Conservation (phyloP, 2,113 vertebrate species). For the Halichoerus grypus region DNA sequence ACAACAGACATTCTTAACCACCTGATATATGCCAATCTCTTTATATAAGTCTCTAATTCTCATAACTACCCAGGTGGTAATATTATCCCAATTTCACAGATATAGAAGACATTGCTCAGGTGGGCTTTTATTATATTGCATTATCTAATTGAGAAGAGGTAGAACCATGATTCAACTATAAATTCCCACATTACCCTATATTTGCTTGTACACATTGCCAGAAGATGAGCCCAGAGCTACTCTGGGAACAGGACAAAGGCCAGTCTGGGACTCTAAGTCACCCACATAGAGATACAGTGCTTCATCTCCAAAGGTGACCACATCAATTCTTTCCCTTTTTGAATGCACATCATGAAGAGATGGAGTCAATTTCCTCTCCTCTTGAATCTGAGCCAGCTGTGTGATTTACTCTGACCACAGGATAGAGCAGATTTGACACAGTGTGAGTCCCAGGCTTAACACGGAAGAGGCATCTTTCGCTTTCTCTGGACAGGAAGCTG, state of each 20-base stretch:
- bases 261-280: not conserved
- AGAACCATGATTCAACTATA: not conserved
- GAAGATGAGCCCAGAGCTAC: not conserved
- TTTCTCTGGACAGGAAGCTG: not conserved
- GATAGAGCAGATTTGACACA: not conserved
- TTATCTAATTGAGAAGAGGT: not conserved
- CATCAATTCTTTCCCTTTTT: not conserved
- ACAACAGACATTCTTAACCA: not conserved
- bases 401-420: not conserved
- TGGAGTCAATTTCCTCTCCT: not conserved
- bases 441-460: not conserved
- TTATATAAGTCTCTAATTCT: slow-evolving; percentile 31
- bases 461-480: not conserved
- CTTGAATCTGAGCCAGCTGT: not conserved
- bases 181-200: not conserved
- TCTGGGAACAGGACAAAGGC: not conserved
- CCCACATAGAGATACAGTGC: not conserved
- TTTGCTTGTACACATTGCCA: not conserved
- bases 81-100: not conserved
- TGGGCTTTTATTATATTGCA: not conserved
- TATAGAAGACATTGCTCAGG: not conserved
- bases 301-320: not conserved
- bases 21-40: not conserved
- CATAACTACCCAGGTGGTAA: not conserved
- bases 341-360: not conserved